A percentile compares a stretch with the other conserved stretches of the same genome.
phyloP scores from a whole-genome alignment of 1,140 invertebrate species.

The Musca vetustissima region DNA sequence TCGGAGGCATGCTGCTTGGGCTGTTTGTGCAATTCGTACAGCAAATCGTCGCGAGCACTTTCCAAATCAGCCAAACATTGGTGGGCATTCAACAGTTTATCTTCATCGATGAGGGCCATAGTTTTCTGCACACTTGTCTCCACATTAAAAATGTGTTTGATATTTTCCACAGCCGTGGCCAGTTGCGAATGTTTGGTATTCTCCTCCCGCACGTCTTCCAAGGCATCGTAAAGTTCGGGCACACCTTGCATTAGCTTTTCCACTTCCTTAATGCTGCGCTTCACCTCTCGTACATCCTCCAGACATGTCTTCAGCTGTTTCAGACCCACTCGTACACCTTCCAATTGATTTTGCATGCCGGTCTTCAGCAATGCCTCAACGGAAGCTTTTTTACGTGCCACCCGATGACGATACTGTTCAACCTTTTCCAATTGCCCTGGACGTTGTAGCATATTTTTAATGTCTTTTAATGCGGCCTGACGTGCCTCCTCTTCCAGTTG shows the following conservation, averaged over 20 bases:
- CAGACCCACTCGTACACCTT: slow-evolving; percentile 93
- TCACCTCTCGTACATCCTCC: slow-evolving; percentile 81
- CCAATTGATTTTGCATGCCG: slow-evolving; percentile 95
- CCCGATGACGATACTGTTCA: slow-evolving; percentile 58
- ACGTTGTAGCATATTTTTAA: slow-evolving; percentile 90
- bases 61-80: slow-evolving; percentile 94
- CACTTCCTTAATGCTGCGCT: slow-evolving; percentile 70
- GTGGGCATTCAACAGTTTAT: slow-evolving; percentile 92
- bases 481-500: slow-evolving; percentile 84
- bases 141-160: slow-evolving; percentile 98
- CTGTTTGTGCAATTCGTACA: slow-evolving; percentile 93
- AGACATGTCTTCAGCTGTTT: slow-evolving; percentile 83
- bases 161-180: slow-evolving; percentile 95
- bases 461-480: slow-evolving; percentile 82
- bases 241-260: slow-evolving; percentile 65
- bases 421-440: slow-evolving; percentile 95
- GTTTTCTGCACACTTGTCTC: slow-evolving; percentile 95
- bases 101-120: slow-evolving; percentile 90
- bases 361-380: slow-evolving; percentile 97
- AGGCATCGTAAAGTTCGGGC: slow-evolving; percentile 70
- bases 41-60: slow-evolving; percentile 91
- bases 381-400: slow-evolving; percentile 84
- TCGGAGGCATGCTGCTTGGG: slow-evolving; percentile 87
- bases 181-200: slow-evolving; percentile 94
- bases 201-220: slow-evolving; percentile 87